These are phyloP conservation scores for Nipponacmea schrenckii DNA, from an alignment of 2,888 invertebrate species.

Conservation along the genomic window DNA sequence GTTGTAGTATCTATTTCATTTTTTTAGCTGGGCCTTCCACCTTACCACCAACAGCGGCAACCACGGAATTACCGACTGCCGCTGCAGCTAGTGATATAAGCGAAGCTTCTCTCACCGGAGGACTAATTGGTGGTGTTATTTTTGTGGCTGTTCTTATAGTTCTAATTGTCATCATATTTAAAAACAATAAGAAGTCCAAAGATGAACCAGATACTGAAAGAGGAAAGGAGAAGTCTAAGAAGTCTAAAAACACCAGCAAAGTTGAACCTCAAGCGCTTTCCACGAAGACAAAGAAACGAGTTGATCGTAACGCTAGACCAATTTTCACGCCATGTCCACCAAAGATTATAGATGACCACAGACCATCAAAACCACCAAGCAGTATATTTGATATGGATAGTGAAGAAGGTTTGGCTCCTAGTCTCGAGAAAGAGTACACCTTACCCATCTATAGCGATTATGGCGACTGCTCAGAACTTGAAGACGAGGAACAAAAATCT, in stretches of 20 bases:
- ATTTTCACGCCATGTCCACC: slow-evolving; percentile 26
- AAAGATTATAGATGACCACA: not conserved
- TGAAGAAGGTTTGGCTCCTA: not conserved
- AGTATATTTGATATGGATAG: not conserved
- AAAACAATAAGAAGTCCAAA: not conserved
- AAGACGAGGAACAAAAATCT: not conserved
- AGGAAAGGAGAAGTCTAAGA: no score
- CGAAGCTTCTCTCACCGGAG: not conserved
- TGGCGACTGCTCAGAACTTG: not conserved
- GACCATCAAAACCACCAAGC: not conserved
- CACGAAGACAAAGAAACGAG: not conserved
- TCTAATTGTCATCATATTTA: not conserved
- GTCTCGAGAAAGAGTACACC: slow-evolving; percentile 1
- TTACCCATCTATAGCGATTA: not conserved
- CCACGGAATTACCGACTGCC: not conserved
- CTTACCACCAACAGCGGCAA: not conserved
- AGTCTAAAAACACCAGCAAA: not conserved
- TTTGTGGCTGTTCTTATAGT: not conserved
- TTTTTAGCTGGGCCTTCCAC: not conserved
- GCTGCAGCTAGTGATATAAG: not conserved
- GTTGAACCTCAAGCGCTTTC: not conserved
- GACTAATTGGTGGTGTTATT: not conserved
- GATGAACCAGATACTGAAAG: not conserved
- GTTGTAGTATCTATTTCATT: not conserved
- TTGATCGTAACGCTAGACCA: slow-evolving; percentile 19